Evolutionary conservation across 1,140 invertebrate species (phyloP).

Genomic region (Theocolax elegans): DNA sequence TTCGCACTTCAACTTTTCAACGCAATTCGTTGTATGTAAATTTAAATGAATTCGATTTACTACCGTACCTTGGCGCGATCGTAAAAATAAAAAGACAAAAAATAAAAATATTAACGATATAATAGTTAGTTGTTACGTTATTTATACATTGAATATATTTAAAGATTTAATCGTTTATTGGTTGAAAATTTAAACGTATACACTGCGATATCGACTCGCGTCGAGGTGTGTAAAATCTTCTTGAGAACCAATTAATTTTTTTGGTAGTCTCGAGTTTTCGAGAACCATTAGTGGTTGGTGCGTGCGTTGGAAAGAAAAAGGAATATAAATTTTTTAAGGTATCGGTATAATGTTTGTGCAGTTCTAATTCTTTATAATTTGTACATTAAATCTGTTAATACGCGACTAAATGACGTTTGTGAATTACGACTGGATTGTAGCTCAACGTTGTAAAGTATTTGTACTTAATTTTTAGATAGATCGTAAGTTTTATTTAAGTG

Average conservation of each 20-base stretch:
- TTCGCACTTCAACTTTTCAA: conserved; percentile 37
- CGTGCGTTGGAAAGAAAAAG: background rate
- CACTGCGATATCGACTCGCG: conserved; percentile 49
- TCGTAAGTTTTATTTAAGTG: conserved; percentile 26
- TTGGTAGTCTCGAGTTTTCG: conserved; percentile 2
- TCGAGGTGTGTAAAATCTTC: conserved; percentile 38
- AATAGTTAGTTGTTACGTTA: conserved; percentile 40
- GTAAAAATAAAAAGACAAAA: conserved; percentile 15
- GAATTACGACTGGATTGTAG: conserved; percentile 4
- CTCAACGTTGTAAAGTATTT: conserved; percentile 34
- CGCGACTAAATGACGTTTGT: conserved; percentile 40
- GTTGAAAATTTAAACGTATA: conserved; percentile 44
- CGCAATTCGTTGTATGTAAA: conserved; percentile 43
- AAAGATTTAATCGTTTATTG: conserved; percentile 42
- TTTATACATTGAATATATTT: conserved; percentile 43
- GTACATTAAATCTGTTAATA: conserved; percentile 37
- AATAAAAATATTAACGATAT: no score
- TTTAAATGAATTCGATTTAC: conserved; percentile 41
- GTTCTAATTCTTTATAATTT: background rate
- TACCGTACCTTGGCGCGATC: conserved; percentile 42
- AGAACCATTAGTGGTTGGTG: conserved; percentile 3
- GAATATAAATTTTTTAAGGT: no score
- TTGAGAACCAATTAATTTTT: conserved; percentile 11
- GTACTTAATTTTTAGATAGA: conserved; percentile 46
- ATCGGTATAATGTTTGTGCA: no score